Percentiles rank a stretch among this genome's conserved stretches.
phyloP scores from a whole-genome alignment of 2,888 invertebrate genomes.

The Orgyia antiqua region DNA sequence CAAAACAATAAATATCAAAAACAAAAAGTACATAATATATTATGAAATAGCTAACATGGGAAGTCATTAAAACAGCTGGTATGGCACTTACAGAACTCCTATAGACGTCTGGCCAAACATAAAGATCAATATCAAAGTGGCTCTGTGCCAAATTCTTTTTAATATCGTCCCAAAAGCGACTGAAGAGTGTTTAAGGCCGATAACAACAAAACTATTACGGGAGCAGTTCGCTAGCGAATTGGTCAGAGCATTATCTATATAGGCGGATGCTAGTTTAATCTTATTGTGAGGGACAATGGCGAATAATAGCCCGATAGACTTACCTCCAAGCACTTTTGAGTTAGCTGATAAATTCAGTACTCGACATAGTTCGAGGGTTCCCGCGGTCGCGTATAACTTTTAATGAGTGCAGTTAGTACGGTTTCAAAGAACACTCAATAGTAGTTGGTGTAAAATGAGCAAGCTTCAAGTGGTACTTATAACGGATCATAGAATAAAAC shows the following conservation, averaged over 20 bases:
- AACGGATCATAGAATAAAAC: conserved; percentile 12
- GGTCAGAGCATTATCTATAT: conserved; percentile 51
- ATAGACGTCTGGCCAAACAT: conserved; percentile 72
- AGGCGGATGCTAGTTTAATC: conserved; percentile 57
- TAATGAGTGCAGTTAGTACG: conserved; percentile 60
- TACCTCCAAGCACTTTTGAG: conserved; percentile 60
- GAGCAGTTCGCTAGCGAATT: conserved; percentile 59
- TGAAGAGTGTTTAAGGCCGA: conserved; percentile 68
- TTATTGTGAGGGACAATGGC: conserved; percentile 66
- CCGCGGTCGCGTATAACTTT: conserved; percentile 61
- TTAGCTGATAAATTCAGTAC: conserved; percentile 57
- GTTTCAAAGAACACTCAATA: conserved; percentile 48
- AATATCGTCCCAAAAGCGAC: conserved; percentile 70
- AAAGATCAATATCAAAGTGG: conserved; percentile 76
- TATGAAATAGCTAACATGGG: conserved; percentile 69
- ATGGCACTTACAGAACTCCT: conserved; percentile 65
- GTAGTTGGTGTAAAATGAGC: conserved; percentile 46
- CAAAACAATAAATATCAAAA: conserved; percentile 36
- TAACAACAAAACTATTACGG: conserved; percentile 75
- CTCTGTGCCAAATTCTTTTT: conserved; percentile 75
- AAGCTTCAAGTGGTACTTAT: conserved; percentile 30
- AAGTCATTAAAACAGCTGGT: conserved; percentile 72
- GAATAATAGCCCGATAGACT: conserved; percentile 57
- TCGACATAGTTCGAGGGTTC: conserved; percentile 49
- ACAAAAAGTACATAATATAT: conserved; percentile 57